Evolutionary conservation across 2,113 vertebrate genomes (phyloP), one percentile per base, ranked within the genome.

Genomic region (Dromaius novaehollandiae): DNA sequence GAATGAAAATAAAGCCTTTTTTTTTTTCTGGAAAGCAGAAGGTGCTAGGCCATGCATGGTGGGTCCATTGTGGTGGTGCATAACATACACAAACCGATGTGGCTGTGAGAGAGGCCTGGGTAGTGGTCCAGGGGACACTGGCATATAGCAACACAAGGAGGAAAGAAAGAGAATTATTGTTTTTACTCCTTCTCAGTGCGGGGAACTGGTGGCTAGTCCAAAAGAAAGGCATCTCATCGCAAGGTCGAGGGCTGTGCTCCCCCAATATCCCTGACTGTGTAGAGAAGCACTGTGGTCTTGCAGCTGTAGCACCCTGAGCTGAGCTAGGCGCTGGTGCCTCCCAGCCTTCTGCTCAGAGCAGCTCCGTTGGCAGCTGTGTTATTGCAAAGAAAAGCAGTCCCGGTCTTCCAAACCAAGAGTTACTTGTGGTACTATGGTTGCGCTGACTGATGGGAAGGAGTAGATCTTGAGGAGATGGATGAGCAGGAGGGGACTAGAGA

Each of bases 251-350:
- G 7, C 30, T 65, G 13, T 1, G 0, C 14, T 74, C 30, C 44
- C 17, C 32, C 32, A 55, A 11, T 63, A 64, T n/a, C 73, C 25
- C 24, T 5, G 2, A 15, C 32, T 32, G 73, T 30, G 14, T 44
- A 60, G 71, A 77, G 82, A 91, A 63, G 46, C 61, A 10, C 25
- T 74, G 77, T 9, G 24, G 36, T 51, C 19, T 65, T 5, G 30
- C 9, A 15, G 44, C 1, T 0, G 55, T 46, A 68, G 28, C 1
- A 0, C 61, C 18, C 19, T 53, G 46, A 26, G 7, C 66, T 56
- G 46, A 66, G 26, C 40, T 50, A 42, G 22, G 6, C n/a, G 83
- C 42, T 51, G 18, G 38, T 32, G 56, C 51, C 25, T 76, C 20
- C 14, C 34, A 15, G n/a, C 51, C 25, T 87, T 36, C 50, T 34